Evolutionary conservation across 2,888 invertebrate genomes (phyloP), one percentile per base, ranked within the genome.

Genomic region (Ophion ellenae): DNA sequence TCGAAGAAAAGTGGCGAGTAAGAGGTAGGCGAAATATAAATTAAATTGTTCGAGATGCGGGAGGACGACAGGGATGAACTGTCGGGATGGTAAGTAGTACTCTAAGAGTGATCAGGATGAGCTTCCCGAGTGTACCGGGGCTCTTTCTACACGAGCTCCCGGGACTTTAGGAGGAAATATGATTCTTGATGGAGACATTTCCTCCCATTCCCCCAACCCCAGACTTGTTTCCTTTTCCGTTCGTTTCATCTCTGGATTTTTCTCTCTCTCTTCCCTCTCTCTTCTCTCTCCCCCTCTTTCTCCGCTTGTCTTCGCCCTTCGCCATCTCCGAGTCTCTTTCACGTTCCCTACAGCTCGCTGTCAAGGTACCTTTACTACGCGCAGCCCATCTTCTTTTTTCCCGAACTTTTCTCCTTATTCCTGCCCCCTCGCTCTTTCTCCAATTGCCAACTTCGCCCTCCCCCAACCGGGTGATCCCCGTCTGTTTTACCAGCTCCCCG

Each of bases 131-230:
- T 86, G 89, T 86, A 40, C 40, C 88, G 88, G 66, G 20, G 47
- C n/a, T 57, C 71, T 82, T 66, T 28, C n/a, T 53, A 14, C 17
- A 53, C 57, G 20, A 79, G 45, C 63, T 63, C 63, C 63, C n/a
- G 69, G 57, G 70, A 79, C 79, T 61, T 63, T 3, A 70, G 36
- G 57, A 88, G 90, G 90, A 92, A 91, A 92, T 92, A 91, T 90
- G 90, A 84, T 86, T 88, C 89, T 89, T 87, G 90, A 91, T 91
- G 87, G 89, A 87, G 88, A 89, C 87, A 89, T 90, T 89, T 90
- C 90, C 91, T 81, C 88, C 64, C 24, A 64, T 86, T 74, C 87
- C 84, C 83, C 59, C 83, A 71, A 32, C 75, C 79, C 81, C 87
- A 28, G 45, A 66, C 84, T 80, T 82, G 76, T 84, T 84, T 87